These are phyloP conservation scores for Papilio demoleus DNA, from an alignment of 2,888 invertebrate genomes.

Conservation along the genomic window DNA sequence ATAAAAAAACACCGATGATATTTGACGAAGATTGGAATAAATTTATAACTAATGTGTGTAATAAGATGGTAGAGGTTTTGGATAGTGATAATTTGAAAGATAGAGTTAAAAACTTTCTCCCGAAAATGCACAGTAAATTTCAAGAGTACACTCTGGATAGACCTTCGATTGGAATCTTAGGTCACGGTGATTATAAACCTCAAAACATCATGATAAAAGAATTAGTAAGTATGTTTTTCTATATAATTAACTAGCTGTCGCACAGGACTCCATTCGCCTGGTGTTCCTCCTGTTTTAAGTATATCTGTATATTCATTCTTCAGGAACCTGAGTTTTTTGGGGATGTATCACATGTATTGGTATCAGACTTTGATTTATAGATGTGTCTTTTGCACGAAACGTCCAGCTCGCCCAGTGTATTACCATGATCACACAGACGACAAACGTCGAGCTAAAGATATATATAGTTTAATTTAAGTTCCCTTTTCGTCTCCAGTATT, in stretches of 20 bases:
- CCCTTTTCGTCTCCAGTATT: too few relatives aligned
- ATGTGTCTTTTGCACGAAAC: too few relatives aligned
- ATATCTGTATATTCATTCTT: too few relatives aligned
- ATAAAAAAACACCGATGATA: slow-evolving; percentile 19
- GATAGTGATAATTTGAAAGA: slow-evolving; percentile 46
- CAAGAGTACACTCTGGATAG: slow-evolving; percentile 48
- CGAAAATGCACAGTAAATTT: slow-evolving; percentile 38
- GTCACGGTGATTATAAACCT: slow-evolving; percentile 45
- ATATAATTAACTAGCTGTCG: slow-evolving; percentile 2
- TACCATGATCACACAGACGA: too few relatives aligned
- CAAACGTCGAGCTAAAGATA: too few relatives aligned
- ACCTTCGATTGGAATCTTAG: slow-evolving; percentile 38
- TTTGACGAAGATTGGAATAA: slow-evolving; percentile 43
- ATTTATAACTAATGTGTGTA: slow-evolving; percentile 42
- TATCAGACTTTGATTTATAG: too few relatives aligned
- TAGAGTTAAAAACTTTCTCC: slow-evolving; percentile 48
- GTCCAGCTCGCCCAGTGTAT: too few relatives aligned
- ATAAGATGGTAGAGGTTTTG: slow-evolving; percentile 48
- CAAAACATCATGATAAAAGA: slow-evolving; percentile 44
- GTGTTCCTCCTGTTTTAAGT: too few relatives aligned
- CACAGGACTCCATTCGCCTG: too few relatives aligned
- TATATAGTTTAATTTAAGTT: too few relatives aligned
- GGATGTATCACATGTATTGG: too few relatives aligned
- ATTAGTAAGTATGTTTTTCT: slow-evolving; percentile 39
- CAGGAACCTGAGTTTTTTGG: too few relatives aligned